Percentiles rank a stretch among this genome's conserved stretches.
phyloP scores from a whole-genome alignment of 2,888 invertebrate species.

The Epiblema foenella region DNA sequence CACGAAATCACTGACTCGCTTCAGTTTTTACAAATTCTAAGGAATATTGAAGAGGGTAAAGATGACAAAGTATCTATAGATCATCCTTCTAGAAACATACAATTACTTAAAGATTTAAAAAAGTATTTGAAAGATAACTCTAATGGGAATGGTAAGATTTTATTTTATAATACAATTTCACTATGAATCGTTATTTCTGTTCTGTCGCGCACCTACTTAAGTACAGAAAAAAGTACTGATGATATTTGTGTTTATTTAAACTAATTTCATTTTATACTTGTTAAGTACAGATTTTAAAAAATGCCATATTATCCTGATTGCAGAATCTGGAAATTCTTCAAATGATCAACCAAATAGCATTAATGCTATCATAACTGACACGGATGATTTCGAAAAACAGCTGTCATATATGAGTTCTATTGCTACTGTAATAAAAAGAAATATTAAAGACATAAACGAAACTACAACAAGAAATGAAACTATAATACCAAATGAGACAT shows the following conservation, averaged over 20 bases:
- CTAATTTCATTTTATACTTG: no score
- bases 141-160: slow-evolving; percentile 11
- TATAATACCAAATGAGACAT: slow-evolving; percentile 33
- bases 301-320: neutral
- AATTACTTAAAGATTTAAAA: slow-evolving; percentile 50
- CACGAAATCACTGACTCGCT: slow-evolving; percentile 31
- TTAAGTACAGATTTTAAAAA: neutral
- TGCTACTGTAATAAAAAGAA: slow-evolving; percentile 61
- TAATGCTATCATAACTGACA: neutral
- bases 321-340: slow-evolving; percentile 8
- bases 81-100: slow-evolving; percentile 50
- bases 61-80: slow-evolving; percentile 43
- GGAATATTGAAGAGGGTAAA: slow-evolving; percentile 45
- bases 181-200: no score
- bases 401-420: neutral
- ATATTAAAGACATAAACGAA: slow-evolving; percentile 46
- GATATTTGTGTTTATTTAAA: no score
- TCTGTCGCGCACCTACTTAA: no score
- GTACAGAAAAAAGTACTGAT: no score
- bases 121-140: slow-evolving; percentile 2
- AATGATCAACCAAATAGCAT: slow-evolving; percentile 10
- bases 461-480: slow-evolving; percentile 26
- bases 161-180: neutral
- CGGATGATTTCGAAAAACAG: neutral
- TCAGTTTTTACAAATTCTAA: slow-evolving; percentile 41